Evolutionary conservation across 1,140 invertebrate species (phyloP), one percentile per base, ranked within the genome.

Genomic region (silkworm (Bombyx mori)): DNA sequence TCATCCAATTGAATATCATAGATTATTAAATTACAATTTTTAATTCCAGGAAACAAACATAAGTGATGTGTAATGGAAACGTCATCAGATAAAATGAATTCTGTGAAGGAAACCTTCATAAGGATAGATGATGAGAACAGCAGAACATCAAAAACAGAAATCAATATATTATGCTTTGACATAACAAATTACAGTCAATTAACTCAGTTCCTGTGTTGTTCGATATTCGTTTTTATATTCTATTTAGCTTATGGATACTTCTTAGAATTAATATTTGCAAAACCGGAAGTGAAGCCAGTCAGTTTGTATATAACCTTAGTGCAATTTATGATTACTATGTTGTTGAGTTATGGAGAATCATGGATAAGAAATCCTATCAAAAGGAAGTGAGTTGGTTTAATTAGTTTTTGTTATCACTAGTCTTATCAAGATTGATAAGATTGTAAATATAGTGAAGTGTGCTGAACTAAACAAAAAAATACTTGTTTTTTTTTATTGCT

Each of bases 251-350:
- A 98, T 90, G 97, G 96, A 60, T 98, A 97, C 88, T 91, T 97
- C 73, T 94, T 97, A 91, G 97, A 99, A 88, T 84, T 97, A 18
- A 97, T 99, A 76, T 99, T 98, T 80, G 93, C 93, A 1, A 88
- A 96, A 1, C 92, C 96, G 57, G 96, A 95, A 57, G 96, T 98
- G 66, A 93, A 95, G 77, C 93, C 94, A 10, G 96, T 93, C 79
- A 97, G 97, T 51, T 96, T 97, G 93, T 98, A 96, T 79, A 89
- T 99, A 59, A 99, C 97, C 6, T 88, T 98, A 50, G 88, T 98
- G 18, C 97, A 99, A 88, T 99, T 99, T 90, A 89, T 90, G 8
- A 95, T 93, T 70, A 99, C 98, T 76, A 92, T 92, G 44, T 58
- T 93, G 52, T 95, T 98, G 82, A 96, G 94, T 59, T 90, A 93